Percentiles rank a stretch among this genome's conserved stretches.
Evolutionary conservation across 2,797 vertebrate genomes (phyloP).

Genomic region (Petrocephalus sullivani): DNA sequence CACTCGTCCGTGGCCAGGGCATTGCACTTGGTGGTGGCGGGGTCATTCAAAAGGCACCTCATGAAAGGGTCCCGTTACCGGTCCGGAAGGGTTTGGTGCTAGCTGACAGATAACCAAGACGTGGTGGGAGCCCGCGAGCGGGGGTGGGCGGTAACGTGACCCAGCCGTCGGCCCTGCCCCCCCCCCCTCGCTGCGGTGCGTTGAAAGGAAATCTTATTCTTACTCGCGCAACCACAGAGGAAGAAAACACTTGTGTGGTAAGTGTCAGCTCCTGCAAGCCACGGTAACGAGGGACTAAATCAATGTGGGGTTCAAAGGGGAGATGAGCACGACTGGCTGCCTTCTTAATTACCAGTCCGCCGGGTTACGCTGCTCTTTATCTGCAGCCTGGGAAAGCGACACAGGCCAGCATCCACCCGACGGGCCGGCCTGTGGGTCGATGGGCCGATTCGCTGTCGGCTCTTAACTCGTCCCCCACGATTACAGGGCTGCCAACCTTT

Average conservation of each 20-base stretch:
- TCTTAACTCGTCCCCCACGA: background rate
- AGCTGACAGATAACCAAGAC: background rate
- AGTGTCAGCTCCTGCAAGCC: background rate
- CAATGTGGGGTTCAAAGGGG: background rate
- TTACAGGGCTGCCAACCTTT: too few relatives aligned
- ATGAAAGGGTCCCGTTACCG: background rate
- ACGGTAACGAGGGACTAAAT: conserved; percentile 2
- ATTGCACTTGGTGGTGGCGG: background rate
- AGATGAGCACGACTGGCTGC: background rate
- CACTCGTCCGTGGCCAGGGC: background rate
- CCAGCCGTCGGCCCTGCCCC: background rate
- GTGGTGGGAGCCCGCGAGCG: background rate
- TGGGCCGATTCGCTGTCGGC: too few relatives aligned
- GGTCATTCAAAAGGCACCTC: background rate
- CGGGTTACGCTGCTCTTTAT: background rate
- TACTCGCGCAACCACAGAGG: background rate
- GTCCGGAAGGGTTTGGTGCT: background rate
- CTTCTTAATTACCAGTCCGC: background rate
- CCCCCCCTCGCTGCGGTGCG: background rate
- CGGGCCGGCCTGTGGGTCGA: background rate
- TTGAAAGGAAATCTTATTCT: conserved; percentile 4
- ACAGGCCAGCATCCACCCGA: background rate
- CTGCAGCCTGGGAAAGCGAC: background rate
- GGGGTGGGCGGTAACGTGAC: conserved; percentile 1
- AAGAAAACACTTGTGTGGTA: conserved; percentile 4